These are phyloP conservation scores for Pipistrellus pygmaeus DNA, from an alignment of 2,797 vertebrate genomes.

Conservation along the genomic window DNA sequence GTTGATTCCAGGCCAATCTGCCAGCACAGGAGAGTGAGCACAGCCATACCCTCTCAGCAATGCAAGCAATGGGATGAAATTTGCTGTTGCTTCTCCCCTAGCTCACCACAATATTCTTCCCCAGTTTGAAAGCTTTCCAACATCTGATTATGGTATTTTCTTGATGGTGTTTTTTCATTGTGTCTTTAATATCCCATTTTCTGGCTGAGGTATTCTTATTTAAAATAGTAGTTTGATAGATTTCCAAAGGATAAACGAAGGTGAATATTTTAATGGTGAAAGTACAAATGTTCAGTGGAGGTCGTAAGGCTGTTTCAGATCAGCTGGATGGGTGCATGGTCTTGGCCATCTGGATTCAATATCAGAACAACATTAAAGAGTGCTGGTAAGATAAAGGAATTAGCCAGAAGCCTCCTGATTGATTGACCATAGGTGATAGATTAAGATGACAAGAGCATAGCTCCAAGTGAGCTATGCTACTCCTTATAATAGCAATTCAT, in stretches of 20 bases:
- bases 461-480: background rate
- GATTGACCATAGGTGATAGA: background rate
- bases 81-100: background rate
- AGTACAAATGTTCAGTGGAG: background rate
- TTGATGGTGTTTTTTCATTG: background rate
- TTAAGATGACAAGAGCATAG: background rate
- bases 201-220: background rate
- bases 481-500: background rate
- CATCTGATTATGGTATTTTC: constrained; percentile 32
- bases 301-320: background rate
- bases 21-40: constrained; percentile 18
- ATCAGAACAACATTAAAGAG: background rate
- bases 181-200: constrained; percentile 53
- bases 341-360: background rate
- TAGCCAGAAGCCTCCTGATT: background rate
- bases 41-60: background rate
- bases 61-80: background rate
- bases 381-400: background rate
- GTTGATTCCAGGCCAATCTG: constrained; percentile 47
- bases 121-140: background rate
- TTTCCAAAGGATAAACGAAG: constrained; percentile 29
- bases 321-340: background rate
- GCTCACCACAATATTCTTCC: background rate
- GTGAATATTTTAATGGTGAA: constrained; percentile 54
- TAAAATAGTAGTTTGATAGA: background rate